phyloP scores from a whole-genome alignment of 2,888 invertebrate species.

The Biston betularia region DNA sequence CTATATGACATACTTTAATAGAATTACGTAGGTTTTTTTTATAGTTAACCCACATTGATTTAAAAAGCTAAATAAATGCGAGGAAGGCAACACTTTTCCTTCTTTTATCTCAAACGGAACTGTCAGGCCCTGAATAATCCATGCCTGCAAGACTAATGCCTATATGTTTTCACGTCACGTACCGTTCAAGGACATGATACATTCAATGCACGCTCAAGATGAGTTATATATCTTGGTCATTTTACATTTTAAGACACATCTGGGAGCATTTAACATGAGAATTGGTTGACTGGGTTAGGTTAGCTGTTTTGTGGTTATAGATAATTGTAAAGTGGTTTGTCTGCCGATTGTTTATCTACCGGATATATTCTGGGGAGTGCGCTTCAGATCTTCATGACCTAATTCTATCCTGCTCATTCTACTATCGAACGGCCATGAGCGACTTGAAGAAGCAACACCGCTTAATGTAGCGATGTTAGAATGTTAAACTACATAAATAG shows the following conservation, averaged over 20 bases:
- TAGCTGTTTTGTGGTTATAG: background rate
- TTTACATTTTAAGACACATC: conserved; percentile 43
- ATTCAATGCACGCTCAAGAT: conserved; percentile 53
- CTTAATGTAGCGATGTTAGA: too few relatives aligned
- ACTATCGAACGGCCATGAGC: too few relatives aligned
- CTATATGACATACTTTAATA: background rate
- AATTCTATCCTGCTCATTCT: too few relatives aligned
- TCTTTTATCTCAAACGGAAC: conserved; percentile 32
- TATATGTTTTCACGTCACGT: conserved; percentile 58
- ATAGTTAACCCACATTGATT: background rate
- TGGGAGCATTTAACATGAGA: conserved; percentile 30
- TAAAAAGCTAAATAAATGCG: conserved; percentile 9
- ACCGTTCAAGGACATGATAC: conserved; percentile 42
- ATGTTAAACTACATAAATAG: too few relatives aligned
- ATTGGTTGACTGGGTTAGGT: conserved; percentile 10
- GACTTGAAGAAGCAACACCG: too few relatives aligned
- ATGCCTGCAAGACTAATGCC: conserved; percentile 41
- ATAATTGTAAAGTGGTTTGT: too few relatives aligned
- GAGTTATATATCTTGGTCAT: conserved; percentile 44
- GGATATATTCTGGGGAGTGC: too few relatives aligned
- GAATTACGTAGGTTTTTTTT: too few relatives aligned
- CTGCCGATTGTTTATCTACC: too few relatives aligned
- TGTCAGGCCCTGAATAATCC: conserved; percentile 31
- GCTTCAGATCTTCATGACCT: too few relatives aligned
- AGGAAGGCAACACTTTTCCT: conserved; percentile 3